These are phyloP conservation scores for Teleiodes luculella DNA, from an alignment of 2,888 invertebrate genomes.

Conservation along the genomic window DNA sequence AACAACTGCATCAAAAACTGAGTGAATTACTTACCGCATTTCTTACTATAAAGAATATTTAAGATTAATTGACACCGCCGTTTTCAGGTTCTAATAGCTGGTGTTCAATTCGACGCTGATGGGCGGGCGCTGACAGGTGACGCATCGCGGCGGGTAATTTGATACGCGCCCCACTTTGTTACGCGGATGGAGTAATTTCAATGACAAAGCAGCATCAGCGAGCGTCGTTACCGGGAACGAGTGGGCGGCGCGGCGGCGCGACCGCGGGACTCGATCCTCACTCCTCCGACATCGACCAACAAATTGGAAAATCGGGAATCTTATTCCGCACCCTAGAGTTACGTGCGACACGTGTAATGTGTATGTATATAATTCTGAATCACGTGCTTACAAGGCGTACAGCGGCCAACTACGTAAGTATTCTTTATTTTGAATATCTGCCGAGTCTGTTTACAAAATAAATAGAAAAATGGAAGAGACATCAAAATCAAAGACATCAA, in stretches of 20 bases:
- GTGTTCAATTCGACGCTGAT: conserved; percentile 35
- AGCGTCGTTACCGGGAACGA: neutral
- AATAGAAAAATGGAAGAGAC: too few relatives aligned
- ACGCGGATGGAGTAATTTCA: conserved; percentile 48
- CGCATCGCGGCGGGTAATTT: conserved; percentile 45
- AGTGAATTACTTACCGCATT: too few relatives aligned
- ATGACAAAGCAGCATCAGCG: conserved; percentile 14
- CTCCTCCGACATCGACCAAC: neutral
- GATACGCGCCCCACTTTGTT: conserved; percentile 46
- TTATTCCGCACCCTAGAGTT: neutral
- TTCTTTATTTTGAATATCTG: neutral
- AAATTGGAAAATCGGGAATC: neutral
- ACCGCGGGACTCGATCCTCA: neutral
- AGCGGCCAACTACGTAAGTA: neutral
- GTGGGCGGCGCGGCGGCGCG: conserved; percentile 15
- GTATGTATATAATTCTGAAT: neutral
- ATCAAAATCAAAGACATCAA: too few relatives aligned
- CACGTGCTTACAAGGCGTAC: neutral
- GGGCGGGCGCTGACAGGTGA: conserved; percentile 38
- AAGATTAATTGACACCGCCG: too few relatives aligned
- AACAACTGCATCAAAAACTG: too few relatives aligned
- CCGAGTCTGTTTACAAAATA: too few relatives aligned
- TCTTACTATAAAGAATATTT: too few relatives aligned
- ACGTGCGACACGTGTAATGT: neutral
- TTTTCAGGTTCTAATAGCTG: neutral